A percentile compares a stretch with the other conserved stretches of the same genome.
These are phyloP conservation scores for Fratercula arctica DNA, from an alignment of 2,797 vertebrate species.

Conservation along the genomic window DNA sequence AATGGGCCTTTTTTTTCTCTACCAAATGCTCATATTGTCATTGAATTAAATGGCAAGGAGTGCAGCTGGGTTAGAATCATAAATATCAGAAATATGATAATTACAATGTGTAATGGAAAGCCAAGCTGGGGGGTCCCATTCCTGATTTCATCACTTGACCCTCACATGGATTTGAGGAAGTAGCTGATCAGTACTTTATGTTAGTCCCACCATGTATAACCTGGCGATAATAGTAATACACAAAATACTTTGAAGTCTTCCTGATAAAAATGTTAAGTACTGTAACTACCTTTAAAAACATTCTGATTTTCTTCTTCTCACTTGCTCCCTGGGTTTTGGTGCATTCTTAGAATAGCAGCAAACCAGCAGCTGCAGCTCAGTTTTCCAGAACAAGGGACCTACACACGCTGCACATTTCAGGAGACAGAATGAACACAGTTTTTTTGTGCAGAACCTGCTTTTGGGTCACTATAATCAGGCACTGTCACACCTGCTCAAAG, in stretches of 20 bases:
- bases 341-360: neutral
- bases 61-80: neutral
- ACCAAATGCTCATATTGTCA: neutral
- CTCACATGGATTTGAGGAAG: neutral
- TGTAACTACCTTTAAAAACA: neutral
- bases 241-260: neutral
- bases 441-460: neutral
- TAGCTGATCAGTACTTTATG: neutral
- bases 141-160: neutral
- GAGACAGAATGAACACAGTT: neutral
- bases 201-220: neutral
- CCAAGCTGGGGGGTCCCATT: neutral
- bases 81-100: neutral
- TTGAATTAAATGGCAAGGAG: neutral
- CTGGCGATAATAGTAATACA: neutral
- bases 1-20: neutral
- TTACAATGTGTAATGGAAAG: neutral
- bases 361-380: neutral
- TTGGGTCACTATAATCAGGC: neutral
- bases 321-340: neutral
- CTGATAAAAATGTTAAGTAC: neutral
- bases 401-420: neutral
- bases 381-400: neutral
- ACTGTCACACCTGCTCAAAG: neutral
- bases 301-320: neutral